These are phyloP conservation scores for Creontiades dilutus DNA, from an alignment of 2,888 invertebrate genomes.

Conservation along the genomic window DNA sequence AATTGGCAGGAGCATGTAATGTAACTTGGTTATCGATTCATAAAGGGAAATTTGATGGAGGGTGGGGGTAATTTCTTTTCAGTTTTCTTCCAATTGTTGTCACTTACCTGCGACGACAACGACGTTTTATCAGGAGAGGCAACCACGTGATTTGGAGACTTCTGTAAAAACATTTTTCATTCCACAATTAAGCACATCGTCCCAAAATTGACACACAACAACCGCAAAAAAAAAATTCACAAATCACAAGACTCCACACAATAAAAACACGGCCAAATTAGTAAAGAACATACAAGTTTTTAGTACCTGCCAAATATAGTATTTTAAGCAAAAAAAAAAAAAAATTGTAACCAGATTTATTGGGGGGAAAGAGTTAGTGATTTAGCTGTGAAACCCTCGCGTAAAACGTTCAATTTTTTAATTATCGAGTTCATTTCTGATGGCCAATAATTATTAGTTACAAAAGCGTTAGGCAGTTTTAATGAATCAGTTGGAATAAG, in stretches of 20 bases:
- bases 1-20: too few relatives aligned
- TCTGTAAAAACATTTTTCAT: conserved; percentile 73
- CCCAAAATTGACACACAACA: not conserved
- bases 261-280: conserved; percentile 15
- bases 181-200: conserved; percentile 41
- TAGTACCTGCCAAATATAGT: not conserved
- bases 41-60: too few relatives aligned
- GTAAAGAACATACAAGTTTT: not conserved
- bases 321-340: too few relatives aligned
- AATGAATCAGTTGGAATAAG: too few relatives aligned
- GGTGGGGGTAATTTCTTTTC: not conserved
- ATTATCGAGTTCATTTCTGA: too few relatives aligned
- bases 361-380: too few relatives aligned
- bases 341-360: too few relatives aligned
- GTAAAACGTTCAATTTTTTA: too few relatives aligned
- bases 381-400: too few relatives aligned
- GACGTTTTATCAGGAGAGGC: conserved; percentile 75
- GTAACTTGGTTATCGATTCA: too few relatives aligned
- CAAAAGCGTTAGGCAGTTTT: conserved; percentile 40
- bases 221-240: not conserved
- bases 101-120: conserved; percentile 72
- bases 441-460: not conserved
- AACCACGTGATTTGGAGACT: conserved; percentile 75
- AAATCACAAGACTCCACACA: not conserved
- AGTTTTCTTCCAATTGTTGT: not conserved